A percentile compares a stretch with the other conserved stretches of the same genome.
These are phyloP conservation scores for Coendou prehensilis DNA, from an alignment of 2,797 vertebrate species.

Conservation along the genomic window DNA sequence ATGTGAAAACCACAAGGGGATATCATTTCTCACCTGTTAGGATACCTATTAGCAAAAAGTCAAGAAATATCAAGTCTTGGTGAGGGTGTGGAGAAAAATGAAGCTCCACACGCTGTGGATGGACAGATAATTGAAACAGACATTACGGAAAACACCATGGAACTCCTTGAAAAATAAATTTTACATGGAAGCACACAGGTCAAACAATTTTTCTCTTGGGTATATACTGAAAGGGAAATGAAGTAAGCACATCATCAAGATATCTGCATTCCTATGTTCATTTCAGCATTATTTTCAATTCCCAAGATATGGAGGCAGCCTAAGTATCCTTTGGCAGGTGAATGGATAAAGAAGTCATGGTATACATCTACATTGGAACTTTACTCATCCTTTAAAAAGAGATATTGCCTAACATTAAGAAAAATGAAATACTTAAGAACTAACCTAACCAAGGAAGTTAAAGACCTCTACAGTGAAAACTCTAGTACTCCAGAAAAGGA, in stretches of 20 bases:
- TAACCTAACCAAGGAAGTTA: neutral
- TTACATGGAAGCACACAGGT: neutral
- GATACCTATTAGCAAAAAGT: neutral
- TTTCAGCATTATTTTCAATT: neutral
- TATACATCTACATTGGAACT: neutral
- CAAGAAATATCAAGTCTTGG: neutral
- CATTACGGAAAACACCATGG: neutral
- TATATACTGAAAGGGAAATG: neutral
- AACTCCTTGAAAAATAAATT: neutral
- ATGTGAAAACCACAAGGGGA: neutral
- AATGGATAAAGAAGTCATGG: neutral
- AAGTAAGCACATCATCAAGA: neutral
- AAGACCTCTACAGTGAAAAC: neutral
- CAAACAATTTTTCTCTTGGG: neutral
- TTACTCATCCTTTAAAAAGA: neutral
- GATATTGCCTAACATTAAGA: neutral
- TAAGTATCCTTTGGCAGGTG: neutral
- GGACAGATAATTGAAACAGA: neutral
- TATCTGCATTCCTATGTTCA: neutral
- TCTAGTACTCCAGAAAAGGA: neutral
- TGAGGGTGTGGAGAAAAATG: neutral
- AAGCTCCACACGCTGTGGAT: neutral
- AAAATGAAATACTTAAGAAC: neutral
- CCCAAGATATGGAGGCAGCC: neutral
- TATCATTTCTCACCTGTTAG: neutral